Percentiles rank a stretch among this genome's conserved stretches.
These are phyloP conservation scores for Hirtodrosophila cameraria DNA, from an alignment of 2,888 invertebrate genomes.

Conservation along the genomic window DNA sequence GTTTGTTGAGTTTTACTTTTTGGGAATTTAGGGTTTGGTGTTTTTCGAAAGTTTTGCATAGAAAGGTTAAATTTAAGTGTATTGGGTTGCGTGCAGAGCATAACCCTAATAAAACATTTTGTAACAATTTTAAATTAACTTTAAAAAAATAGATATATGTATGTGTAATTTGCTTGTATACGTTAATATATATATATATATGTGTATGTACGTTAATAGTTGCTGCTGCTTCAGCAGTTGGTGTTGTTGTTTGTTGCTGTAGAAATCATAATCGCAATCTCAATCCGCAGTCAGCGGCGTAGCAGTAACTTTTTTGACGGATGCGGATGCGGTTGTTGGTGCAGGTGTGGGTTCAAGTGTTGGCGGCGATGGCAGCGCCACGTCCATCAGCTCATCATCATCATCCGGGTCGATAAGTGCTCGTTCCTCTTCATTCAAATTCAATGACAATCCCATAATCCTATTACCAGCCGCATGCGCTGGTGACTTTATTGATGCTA, in stretches of 20 bases:
- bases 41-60: constrained; percentile 3
- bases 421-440: neutral
- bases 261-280: constrained; percentile 27
- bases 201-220: constrained; percentile 30
- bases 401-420: constrained; percentile 33
- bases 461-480: constrained; percentile 32
- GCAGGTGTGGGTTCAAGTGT: constrained; percentile 7
- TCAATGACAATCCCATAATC: constrained; percentile 34
- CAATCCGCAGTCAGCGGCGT: constrained; percentile 71
- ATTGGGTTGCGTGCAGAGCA: constrained; percentile 64
- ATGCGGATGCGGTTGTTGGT: constrained; percentile 4
- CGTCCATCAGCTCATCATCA: constrained; percentile 55
- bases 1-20: neutral
- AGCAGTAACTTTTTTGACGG: constrained; percentile 54
- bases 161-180: constrained; percentile 1
- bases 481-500: constrained; percentile 17
- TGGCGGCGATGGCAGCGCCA: constrained; percentile 50
- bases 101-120: constrained; percentile 69
- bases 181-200: constrained; percentile 13
- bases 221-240: constrained; percentile 13
- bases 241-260: constrained; percentile 26
- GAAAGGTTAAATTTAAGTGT: no score
- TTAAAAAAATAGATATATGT: constrained; percentile 49
- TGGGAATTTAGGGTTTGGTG: neutral
- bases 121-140: constrained; percentile 70